Evolutionary conservation across 2,888 invertebrate genomes (phyloP).

Genomic region (Strigamia crassipes): DNA sequence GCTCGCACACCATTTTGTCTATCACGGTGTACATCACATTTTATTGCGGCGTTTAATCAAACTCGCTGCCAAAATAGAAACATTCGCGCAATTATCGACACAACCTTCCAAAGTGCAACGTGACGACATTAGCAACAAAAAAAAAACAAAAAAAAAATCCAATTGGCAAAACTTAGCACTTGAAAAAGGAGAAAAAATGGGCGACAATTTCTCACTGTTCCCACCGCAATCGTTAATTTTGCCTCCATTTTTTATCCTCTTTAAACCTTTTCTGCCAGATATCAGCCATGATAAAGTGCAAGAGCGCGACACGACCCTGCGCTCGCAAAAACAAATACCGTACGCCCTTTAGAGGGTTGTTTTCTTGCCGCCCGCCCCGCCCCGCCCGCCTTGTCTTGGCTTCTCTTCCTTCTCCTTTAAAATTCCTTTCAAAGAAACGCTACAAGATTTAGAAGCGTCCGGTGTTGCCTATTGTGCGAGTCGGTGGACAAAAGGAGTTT

Average conservation of each 20-base stretch:
- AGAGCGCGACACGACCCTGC: not conserved
- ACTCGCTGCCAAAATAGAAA: too few species aligned
- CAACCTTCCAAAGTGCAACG: too few species aligned
- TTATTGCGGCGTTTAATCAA: too few species aligned
- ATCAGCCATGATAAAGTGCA: not conserved
- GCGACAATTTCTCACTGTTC: slow-evolving; percentile 24
- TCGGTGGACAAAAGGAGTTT: slow-evolving; percentile 16
- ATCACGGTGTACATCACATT: not conserved
- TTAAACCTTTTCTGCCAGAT: not conserved
- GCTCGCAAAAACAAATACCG: not conserved
- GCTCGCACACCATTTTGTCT: not conserved
- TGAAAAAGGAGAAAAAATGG: not conserved
- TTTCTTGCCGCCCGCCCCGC: not conserved
- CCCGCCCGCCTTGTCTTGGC: too few species aligned
- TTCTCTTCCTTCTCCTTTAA: not conserved
- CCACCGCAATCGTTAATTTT: slow-evolving; percentile 6
- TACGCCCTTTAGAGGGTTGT: not conserved
- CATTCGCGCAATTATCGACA: too few species aligned
- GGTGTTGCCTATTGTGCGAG: slow-evolving; percentile 11
- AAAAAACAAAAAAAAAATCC: not conserved
- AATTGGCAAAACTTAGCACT: not conserved
- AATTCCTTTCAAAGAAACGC: slow-evolving; percentile 19
- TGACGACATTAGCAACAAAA: too few species aligned
- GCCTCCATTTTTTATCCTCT: not conserved
- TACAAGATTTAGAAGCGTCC: slow-evolving; percentile 16